Conservation (phyloP, 1,140 invertebrate genomes). For the Bathynomus jamesi region DNA sequence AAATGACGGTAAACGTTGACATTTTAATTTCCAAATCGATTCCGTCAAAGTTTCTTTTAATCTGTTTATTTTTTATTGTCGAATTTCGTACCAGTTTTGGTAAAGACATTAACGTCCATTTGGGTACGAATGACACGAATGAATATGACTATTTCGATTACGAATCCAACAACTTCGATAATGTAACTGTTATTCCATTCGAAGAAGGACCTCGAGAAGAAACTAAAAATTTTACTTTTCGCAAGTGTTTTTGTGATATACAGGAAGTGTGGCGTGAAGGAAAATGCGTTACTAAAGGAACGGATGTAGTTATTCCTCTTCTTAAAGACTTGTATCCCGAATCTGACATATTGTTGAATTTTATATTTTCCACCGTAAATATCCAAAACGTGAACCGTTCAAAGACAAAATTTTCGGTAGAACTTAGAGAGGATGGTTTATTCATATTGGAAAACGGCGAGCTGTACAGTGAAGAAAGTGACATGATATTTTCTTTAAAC, state of each 20-base stretch:
- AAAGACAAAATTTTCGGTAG: background rate
- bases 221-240: background rate
- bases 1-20: no score
- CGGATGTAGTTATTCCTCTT: background rate
- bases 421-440: background rate
- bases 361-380: background rate
- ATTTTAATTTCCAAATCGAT: no score
- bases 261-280: background rate
- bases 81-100: no score
- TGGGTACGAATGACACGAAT: no score
- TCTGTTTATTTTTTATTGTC: no score
- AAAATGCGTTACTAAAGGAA: background rate
- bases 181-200: no score
- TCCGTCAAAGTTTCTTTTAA: no score
- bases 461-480: background rate
- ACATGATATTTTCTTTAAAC: background rate
- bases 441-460: background rate
- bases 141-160: no score
- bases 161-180: no score
- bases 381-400: background rate
- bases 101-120: no score
- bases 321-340: background rate
- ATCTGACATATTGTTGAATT: background rate
- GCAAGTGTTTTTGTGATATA: background rate
- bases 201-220: no score